Evolutionary conservation across 2,113 vertebrate species (phyloP), one percentile per base, ranked within the genome.

Genomic region (Galeopterus variegatus): DNA sequence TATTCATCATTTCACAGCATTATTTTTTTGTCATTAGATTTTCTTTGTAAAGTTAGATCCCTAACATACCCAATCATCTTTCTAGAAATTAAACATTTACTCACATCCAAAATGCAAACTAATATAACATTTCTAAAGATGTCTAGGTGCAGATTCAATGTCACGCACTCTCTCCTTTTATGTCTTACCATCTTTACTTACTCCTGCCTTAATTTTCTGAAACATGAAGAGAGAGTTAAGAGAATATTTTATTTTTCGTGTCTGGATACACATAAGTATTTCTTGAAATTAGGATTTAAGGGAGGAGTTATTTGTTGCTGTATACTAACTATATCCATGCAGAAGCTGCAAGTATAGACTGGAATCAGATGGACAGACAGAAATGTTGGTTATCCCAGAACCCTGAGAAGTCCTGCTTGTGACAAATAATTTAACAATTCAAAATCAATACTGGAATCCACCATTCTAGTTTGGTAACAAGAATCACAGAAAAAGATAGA

Each of bases 361-460:
- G 86, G 86, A 94, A 92, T 76, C 76, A 93, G 62, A 96, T 93
- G 83, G 92, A 62, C 1, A 31, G 76, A 70, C 76, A 69, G 19
- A 81, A 19, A 8, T 54, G 12, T 4, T 0, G 48, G 62, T 83
- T 97, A 48, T 12, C 45, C 84, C 13, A 87, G 92, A 88, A 85
- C n/a, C 90, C 84, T 91, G 41, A 96, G 89, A 96, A 11, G 17
- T 98, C 86, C 21, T 96, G 41, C 18, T 89, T 50, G 92, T 96
- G 96, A 93, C 65, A 97, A 95, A 96, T 36, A 94, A 50, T 91
- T 93, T 77, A 95, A 96, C 83, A 76, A 75, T 69, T 19, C 62
- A 89, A 64, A 94, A 88, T 86, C 48, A 97, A 80, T 67, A 93
- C 8, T 9, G 96, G 12, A 65, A 31, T 67, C 21, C 17, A 58